Percentiles rank a stretch among this genome's conserved stretches.
Conservation (phyloP, 2,888 invertebrate genomes). For the Hydrotaea diabolus region DNA sequence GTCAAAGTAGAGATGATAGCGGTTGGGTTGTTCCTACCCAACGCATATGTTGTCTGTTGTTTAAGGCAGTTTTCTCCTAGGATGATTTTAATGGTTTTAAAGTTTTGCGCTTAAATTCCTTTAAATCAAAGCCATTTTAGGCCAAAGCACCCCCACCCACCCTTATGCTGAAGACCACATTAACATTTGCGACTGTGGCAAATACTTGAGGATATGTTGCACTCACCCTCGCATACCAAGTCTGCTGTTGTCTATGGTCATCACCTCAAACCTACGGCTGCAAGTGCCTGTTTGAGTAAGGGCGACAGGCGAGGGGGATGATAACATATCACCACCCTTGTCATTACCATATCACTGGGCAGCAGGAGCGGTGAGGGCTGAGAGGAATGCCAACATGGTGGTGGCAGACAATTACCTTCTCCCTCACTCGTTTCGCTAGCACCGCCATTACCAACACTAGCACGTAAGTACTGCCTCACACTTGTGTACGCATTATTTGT, state of each 20-base stretch:
- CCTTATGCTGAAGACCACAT: slow-evolving; percentile 24
- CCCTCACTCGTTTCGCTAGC: too few relatives aligned
- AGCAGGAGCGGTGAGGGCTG: background rate
- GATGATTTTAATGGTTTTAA: background rate
- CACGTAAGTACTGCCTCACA: background rate
- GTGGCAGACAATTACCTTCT: background rate
- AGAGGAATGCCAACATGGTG: background rate
- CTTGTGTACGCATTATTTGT: slow-evolving; percentile 52
- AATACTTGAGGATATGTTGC: background rate
- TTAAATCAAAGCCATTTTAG: slow-evolving; percentile 46
- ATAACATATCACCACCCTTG: slow-evolving; percentile 15
- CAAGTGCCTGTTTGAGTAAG: slow-evolving; percentile 2
- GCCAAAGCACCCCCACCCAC: slow-evolving; percentile 16
- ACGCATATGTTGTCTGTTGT: background rate
- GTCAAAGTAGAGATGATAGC: too few relatives aligned
- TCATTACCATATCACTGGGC: background rate
- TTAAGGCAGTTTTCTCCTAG: background rate
- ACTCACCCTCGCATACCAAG: slow-evolving; percentile 58
- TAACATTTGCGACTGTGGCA: background rate
- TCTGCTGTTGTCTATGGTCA: slow-evolving; percentile 66
- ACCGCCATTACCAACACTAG: background rate
- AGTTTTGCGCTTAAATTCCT: slow-evolving; percentile 39
- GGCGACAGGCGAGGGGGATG: too few relatives aligned
- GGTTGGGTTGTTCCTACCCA: background rate
- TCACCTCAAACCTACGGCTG: slow-evolving; percentile 58